Base-by-base conservation (phyloP, 2,888 invertebrate genomes). In the Flexamia atlantica region DNA sequence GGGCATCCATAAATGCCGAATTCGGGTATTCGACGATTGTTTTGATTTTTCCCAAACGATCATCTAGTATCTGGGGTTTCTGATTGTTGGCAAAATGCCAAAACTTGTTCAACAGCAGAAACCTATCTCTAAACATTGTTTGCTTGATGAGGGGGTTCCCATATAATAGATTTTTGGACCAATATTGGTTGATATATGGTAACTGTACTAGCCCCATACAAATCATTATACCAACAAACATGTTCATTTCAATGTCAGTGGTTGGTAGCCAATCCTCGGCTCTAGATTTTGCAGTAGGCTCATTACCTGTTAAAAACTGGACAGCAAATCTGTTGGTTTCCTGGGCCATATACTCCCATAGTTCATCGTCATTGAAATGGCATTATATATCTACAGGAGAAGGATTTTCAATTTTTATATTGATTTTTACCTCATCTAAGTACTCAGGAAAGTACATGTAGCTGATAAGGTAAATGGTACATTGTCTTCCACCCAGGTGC, bases 91-190 rank as follows among this genome's bases (percentile, higher is more conserved):
- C 10, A 42, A 72, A 72, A 42, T 72, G 42, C 72, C 40, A 72
- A 17, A 72, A 72, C 30, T 23, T 72, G 0, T 72, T 25, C 20
- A 23, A 72, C 72, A 72, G 42, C 7, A 32, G 30, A 25, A 32
- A 72, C 4, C 72, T n/a, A 23, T 72, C 72, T 72, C 72, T 72
- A 40, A 42, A 1, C 72, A 72, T 72, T 1, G n/a, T 70, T 70
- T 30, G 30, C 30, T 30, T 70, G 28, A 70, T 28, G 10, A 30
- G 30, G 7, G 30, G 12, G 28, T 32, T 40, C 12, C 42, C 72
- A 40, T 72, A 72, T 3, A 72, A 32, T n/a, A 7, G 23, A 40
- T 40, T 36, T 53, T 53, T 20, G 3, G 72, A 32, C 72, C 72
- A 72, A 23, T 72, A 72, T 10, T n/a, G 30, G 2, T 72, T 36